A percentile compares a stretch with the other conserved stretches of the same genome.
Evolutionary conservation across 2,113 vertebrate species (phyloP).

Genomic region (Hemichromis elongatus): DNA sequence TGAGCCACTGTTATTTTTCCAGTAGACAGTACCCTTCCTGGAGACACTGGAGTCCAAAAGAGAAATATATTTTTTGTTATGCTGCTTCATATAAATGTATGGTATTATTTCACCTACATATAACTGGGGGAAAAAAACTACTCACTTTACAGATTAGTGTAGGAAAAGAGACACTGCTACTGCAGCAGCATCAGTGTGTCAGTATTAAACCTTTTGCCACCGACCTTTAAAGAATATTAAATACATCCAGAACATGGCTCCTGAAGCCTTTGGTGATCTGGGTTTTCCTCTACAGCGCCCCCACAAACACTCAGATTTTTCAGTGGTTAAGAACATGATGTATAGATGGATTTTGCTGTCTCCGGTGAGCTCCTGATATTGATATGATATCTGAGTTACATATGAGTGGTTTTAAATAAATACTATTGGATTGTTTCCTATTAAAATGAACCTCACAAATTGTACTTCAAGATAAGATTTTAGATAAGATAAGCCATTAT

Average conservation of each 20-base stretch:
- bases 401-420: background rate
- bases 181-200: background rate
- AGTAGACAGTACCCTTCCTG: background rate
- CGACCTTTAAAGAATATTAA: background rate
- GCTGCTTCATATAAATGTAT: background rate
- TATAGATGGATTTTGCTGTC: background rate
- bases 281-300: background rate
- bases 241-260: background rate
- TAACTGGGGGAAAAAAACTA: background rate
- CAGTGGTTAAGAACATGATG: background rate
- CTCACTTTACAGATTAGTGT: background rate
- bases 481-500: background rate
- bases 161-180: background rate
- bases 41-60: background rate
- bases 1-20: background rate
- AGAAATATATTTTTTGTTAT: background rate
- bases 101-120: background rate
- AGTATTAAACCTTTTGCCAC: background rate
- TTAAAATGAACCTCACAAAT: background rate
- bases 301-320: background rate
- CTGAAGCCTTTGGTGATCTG: background rate
- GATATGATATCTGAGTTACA: background rate
- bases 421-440: background rate
- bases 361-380: background rate
- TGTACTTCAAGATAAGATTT: background rate